Base-by-base conservation (phyloP, 2,113 vertebrate genomes). In the Campylomormyrus numenius region DNA sequence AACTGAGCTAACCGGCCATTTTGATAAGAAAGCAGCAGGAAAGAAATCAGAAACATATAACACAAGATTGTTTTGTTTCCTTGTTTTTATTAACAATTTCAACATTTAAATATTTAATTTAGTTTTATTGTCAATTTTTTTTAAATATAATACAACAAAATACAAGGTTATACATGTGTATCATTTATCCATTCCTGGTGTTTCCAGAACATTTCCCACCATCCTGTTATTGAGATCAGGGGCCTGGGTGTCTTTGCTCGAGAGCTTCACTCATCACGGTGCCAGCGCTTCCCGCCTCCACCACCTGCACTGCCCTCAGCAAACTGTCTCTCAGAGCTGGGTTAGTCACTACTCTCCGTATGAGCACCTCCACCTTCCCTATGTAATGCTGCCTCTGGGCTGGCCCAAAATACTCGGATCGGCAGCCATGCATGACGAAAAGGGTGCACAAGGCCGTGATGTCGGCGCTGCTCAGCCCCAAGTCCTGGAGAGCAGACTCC, bases 1-100 rank as follows among this genome's bases (percentile, higher is more conserved):
- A 93, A 91, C 92, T 93, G 92, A 93, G 91, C 91, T 93, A 93
- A 93, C 92, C 91, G 92, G 93, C 93, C 93, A 42, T 0, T 31
- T 4, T 0, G 2, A 0, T 1, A n/a, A 17, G 0, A 0, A 4
- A 3, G 3, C 35, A 0, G 0, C 27, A 13, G 0, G 0, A 7
- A 35, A 13, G 66, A 15, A 5, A 35, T 13, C n/a, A 35, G 66
- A 74, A 74, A 74, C 3, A 31, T 58, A 58, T 62, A n/a, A n/a
- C 2, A 62, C 1, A 62, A 2, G 24, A 62, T n/a, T 19, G 2
- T 24, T 21, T 56, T 7, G 5, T 56, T 19, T 56, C 1, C 4
- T 27, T 31, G 24, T 66, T 27, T 66, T 27, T 27, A 62, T 27
- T 11, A 10, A 62, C 0, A 8, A 10, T 27, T 66, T 66, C 8